These are phyloP conservation scores for Glaucopsyche alexis DNA, from an alignment of 2,888 invertebrate species.

Conservation along the genomic window DNA sequence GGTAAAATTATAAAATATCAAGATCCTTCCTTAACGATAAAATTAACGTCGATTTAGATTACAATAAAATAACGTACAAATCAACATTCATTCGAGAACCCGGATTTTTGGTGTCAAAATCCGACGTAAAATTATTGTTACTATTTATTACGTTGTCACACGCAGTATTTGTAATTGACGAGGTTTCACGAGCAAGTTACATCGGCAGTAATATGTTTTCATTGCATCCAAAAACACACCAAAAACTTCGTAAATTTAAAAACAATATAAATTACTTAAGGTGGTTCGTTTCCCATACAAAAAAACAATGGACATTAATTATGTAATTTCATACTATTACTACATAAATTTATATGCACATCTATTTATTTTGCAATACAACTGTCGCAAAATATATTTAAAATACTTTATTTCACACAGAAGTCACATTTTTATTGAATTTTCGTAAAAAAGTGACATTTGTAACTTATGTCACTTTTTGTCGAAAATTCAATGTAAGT, in stretches of 20 bases:
- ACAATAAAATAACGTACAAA: neutral
- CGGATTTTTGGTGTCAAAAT: neutral
- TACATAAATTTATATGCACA: too few species aligned
- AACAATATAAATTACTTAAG: slow-evolving; percentile 21
- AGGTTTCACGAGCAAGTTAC: neutral
- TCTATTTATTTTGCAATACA: too few species aligned
- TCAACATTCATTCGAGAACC: neutral
- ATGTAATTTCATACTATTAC: too few species aligned
- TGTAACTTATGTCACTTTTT: too few species aligned
- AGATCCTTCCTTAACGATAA: neutral
- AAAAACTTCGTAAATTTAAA: neutral
- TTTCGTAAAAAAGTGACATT: too few species aligned
- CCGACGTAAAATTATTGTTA: neutral
- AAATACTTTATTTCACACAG: too few species aligned
- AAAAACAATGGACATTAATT: too few species aligned
- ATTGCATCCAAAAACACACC: neutral
- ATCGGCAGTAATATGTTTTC: neutral
- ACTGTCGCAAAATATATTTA: too few species aligned
- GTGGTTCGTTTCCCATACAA: too few species aligned
- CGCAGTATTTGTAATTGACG: neutral
- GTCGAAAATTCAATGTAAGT: too few species aligned
- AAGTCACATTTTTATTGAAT: too few species aligned
- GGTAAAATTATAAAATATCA: neutral
- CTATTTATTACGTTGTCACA: neutral
- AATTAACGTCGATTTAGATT: neutral